Evolutionary conservation across 2,113 vertebrate genomes (phyloP).

Genomic region (Azemiops feae): DNA sequence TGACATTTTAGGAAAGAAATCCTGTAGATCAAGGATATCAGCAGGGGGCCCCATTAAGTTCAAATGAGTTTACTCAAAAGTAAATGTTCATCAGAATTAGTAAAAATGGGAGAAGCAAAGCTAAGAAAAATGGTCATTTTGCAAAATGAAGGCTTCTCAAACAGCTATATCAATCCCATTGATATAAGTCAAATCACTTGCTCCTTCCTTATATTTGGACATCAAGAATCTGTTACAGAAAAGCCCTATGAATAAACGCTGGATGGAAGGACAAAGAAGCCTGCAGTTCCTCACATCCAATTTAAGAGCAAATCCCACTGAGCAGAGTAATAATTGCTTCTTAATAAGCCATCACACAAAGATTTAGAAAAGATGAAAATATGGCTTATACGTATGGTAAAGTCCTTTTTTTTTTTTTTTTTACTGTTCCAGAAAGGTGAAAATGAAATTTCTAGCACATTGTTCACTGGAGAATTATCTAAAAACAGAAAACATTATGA

Average conservation of each 20-base stretch:
- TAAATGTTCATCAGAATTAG: not conserved
- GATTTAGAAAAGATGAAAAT: not conserved
- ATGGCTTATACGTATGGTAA: not conserved
- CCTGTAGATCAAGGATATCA: not conserved
- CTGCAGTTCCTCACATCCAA: not conserved
- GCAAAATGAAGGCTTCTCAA: not conserved
- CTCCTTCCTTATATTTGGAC: not conserved
- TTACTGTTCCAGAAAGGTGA: conserved; percentile 24
- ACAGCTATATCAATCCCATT: not conserved
- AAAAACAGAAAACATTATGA: conserved; percentile 28
- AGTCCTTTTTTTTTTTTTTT: conserved; percentile 28
- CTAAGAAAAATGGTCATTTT: not conserved
- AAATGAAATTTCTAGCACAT: not conserved
- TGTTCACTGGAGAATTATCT: conserved; percentile 8
- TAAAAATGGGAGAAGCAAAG: not conserved
- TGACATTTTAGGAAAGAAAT: not conserved
- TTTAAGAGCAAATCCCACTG: not conserved
- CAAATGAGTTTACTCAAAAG: not conserved
- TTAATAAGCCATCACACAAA: not conserved
- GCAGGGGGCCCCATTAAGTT: not conserved
- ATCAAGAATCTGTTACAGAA: not conserved
- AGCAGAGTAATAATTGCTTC: not conserved
- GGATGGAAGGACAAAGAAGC: not conserved
- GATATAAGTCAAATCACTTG: not conserved
- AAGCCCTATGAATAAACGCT: not conserved